Conservation (phyloP, 53 echinoderm and acorn worm genomes). For the Hippasteria phrygiana region DNA sequence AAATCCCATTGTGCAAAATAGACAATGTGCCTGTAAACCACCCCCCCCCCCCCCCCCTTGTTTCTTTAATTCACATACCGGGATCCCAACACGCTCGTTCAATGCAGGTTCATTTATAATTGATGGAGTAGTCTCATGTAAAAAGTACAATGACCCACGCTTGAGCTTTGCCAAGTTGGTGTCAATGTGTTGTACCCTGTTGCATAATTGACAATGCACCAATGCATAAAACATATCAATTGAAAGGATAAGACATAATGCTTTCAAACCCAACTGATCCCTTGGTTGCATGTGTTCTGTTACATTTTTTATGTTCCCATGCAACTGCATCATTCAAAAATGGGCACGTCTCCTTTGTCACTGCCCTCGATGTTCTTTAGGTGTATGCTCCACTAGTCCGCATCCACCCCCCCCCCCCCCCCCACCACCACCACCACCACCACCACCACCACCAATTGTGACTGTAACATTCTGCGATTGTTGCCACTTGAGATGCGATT, state of each 20-base stretch:
- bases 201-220: neutral
- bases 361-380: too few relatives aligned
- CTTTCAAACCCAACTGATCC: neutral
- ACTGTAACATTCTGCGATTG: too few relatives aligned
- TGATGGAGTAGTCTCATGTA: neutral
- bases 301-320: neutral
- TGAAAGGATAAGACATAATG: neutral
- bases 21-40: too few relatives aligned
- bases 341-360: too few relatives aligned
- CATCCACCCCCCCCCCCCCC: too few relatives aligned
- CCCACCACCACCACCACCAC: too few relatives aligned
- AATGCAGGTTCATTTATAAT: neutral
- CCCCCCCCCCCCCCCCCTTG: too few relatives aligned
- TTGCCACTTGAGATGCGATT: too few relatives aligned
- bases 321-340: neutral
- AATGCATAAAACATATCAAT: neutral
- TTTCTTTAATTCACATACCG: too few relatives aligned
- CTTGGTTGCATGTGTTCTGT: neutral
- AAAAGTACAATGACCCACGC: neutral
- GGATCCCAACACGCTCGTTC: neutral
- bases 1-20: too few relatives aligned
- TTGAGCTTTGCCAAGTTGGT: neutral
- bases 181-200: neutral
- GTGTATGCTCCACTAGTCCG: too few relatives aligned
- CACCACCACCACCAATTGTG: too few relatives aligned